Evolutionary conservation across 2,113 vertebrate species (phyloP).

Genomic region (Petaurus breviceps): DNA sequence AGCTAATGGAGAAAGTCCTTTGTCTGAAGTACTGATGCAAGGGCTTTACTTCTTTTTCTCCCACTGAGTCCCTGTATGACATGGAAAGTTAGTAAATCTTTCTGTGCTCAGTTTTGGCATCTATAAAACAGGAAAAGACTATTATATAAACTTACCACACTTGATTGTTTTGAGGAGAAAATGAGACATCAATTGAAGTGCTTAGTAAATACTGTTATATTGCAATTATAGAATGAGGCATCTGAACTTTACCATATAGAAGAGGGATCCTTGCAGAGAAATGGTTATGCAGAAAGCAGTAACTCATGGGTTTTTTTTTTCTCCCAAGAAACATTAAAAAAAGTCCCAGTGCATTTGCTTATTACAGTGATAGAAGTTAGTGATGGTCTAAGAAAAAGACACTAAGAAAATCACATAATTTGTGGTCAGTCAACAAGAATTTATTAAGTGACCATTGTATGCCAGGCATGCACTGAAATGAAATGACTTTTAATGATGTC

Average conservation of each 20-base stretch:
- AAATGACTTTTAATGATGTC: constrained; percentile 52
- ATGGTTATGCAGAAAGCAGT: background rate
- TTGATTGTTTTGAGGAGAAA: background rate
- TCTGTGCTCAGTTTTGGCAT: background rate
- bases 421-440: constrained; percentile 10
- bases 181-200: background rate
- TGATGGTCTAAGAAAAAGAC: background rate
- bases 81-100: background rate
- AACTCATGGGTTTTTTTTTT: background rate
- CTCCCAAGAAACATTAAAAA: constrained; percentile 29
- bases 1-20: background rate
- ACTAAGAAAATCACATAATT: constrained; percentile 45
- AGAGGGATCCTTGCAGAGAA: background rate
- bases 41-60: background rate
- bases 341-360: constrained; percentile 35
- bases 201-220: background rate
- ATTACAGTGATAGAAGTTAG: constrained; percentile 36
- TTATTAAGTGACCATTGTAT: background rate
- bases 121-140: background rate
- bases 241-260: background rate
- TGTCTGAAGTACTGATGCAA: background rate
- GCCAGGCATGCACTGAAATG: background rate
- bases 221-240: background rate
- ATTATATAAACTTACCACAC: background rate
- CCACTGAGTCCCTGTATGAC: background rate